A percentile compares a stretch with the other conserved stretches of the same genome.
phyloP scores from a whole-genome alignment of 1,140 invertebrate species.

The Lepidostoma basale region DNA sequence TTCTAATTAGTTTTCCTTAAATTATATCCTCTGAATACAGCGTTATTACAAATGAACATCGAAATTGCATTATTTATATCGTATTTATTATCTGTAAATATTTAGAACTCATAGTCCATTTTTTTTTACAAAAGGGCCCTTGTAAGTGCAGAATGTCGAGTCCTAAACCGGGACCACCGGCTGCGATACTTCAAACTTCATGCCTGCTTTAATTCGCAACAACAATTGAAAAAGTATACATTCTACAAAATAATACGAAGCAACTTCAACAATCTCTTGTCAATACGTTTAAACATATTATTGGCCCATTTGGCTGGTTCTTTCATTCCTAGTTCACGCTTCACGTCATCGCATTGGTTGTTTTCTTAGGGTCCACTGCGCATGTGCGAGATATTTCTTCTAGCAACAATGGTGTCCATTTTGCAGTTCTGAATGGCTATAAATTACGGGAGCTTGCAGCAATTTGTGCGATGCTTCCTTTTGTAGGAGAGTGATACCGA shows the following conservation, averaged over 20 bases:
- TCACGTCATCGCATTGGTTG: constrained; percentile 5
- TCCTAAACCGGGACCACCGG: constrained; percentile 34
- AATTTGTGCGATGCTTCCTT: constrained; percentile 27
- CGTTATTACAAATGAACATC: too few species aligned
- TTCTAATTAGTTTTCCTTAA: too few species aligned
- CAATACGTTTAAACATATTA: constrained; percentile 35
- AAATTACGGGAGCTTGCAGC: constrained; percentile 16
- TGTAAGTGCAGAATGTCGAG: neutral
- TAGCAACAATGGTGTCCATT: constrained; percentile 19
- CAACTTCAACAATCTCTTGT: constrained; percentile 7
- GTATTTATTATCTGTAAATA: too few species aligned
- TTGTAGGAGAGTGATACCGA: constrained; percentile 29
- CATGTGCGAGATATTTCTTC: constrained; percentile 12
- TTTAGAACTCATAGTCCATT: too few species aligned
- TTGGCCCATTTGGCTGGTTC: constrained; percentile 20
- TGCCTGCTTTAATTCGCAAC: constrained; percentile 45
- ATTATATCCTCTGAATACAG: too few species aligned
- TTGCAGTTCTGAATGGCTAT: constrained; percentile 19
- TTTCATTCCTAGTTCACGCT: constrained; percentile 33
- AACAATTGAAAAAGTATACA: constrained; percentile 42
- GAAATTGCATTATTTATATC: too few species aligned
- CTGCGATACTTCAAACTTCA: constrained; percentile 36
- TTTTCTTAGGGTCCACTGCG: constrained; percentile 35
- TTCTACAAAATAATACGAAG: constrained; percentile 32
- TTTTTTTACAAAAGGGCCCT: too few species aligned